Percentiles rank a stretch among this genome's conserved stretches.
Conservation (phyloP, 2,113 vertebrate species). For the Dermatemys mawii region DNA sequence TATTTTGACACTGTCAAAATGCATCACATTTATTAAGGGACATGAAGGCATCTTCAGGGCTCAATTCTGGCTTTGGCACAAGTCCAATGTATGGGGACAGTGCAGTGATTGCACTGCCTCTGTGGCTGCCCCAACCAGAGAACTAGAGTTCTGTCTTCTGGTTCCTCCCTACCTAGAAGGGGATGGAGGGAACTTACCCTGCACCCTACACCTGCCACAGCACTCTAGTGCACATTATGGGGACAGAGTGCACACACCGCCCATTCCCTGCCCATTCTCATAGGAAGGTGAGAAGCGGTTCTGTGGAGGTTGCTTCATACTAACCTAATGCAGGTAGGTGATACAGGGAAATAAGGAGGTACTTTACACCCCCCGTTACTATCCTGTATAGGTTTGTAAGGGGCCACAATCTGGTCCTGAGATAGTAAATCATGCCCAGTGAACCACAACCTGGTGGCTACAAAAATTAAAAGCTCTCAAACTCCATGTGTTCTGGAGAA, state of each 20-base stretch:
- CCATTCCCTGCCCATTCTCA: background rate
- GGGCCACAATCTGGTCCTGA: background rate
- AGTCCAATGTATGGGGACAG: background rate
- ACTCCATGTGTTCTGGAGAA: background rate
- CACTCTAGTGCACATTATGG: background rate
- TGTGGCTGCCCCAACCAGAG: background rate
- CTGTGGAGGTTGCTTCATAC: background rate
- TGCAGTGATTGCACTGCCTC: background rate
- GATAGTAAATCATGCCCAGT: background rate
- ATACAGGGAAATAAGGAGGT: background rate
- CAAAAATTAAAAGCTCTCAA: background rate
- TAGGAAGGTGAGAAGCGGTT: background rate
- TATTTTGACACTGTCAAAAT: background rate
- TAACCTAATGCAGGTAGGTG: fast-evolving
- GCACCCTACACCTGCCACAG: fast-evolving
- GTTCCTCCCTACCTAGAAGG: background rate
- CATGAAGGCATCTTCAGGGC: background rate
- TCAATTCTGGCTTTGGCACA: background rate
- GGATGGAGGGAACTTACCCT: background rate
- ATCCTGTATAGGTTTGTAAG: fast-evolving
- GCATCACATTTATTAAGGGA: background rate
- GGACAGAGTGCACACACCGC: background rate
- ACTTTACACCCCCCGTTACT: fast-evolving
- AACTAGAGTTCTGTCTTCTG: background rate
- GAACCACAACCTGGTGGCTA: background rate